Evolutionary conservation across 2,797 vertebrate genomes (phyloP).

Genomic region (Falco naumanni): DNA sequence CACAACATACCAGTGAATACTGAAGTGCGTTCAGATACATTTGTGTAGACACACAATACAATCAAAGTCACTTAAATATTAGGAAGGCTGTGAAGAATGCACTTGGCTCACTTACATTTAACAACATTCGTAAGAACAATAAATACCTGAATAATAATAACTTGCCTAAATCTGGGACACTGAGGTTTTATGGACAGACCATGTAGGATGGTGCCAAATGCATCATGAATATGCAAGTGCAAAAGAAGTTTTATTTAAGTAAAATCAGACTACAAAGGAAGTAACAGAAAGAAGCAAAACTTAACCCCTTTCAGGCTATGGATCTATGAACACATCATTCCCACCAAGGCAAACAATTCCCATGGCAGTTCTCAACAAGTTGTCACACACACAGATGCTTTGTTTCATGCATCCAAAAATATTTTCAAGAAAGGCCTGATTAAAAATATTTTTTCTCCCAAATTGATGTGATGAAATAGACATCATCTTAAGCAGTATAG

Average conservation of each 20-base stretch:
- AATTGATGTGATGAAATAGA: neutral
- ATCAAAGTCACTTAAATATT: neutral
- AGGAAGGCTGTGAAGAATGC: neutral
- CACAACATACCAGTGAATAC: conserved; percentile 20
- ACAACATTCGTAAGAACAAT: conserved; percentile 43
- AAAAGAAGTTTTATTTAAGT: conserved; percentile 49
- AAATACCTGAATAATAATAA: conserved; percentile 65
- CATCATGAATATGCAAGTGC: conserved; percentile 29
- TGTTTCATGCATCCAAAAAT: neutral
- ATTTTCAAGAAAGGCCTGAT: neutral
- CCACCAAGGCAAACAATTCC: neutral
- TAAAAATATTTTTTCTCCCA: neutral
- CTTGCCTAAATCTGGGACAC: conserved; percentile 35
- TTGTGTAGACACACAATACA: neutral
- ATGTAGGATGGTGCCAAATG: conserved; percentile 23
- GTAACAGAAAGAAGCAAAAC: neutral
- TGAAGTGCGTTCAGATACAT: neutral
- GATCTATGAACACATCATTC: neutral
- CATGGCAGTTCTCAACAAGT: neutral
- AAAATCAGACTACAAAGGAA: conserved; percentile 19
- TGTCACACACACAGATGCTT: neutral
- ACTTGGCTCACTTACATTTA: conserved; percentile 12
- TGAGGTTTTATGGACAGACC: conserved; percentile 37
- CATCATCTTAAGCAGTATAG: neutral
- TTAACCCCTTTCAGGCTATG: neutral